Base-by-base conservation (phyloP, 2,797 vertebrate species). In the Eospalax fontanierii region DNA sequence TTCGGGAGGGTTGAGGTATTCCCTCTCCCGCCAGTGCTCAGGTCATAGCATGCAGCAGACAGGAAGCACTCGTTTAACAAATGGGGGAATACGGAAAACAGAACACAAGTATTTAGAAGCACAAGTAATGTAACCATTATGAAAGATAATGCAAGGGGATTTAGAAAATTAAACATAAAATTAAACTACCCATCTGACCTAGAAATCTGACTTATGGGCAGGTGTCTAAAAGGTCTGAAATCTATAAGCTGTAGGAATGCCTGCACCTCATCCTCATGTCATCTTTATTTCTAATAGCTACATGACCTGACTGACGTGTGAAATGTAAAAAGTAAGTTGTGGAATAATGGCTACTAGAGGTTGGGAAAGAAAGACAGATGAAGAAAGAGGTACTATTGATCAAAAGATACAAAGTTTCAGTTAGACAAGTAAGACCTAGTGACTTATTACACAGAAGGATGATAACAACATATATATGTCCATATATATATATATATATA, bases 81-180 rank as follows among this genome's bases (percentile, higher is more conserved):
- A 88, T 46, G 21, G 4, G n/a, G 73, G 46, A 50, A 19, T 87
- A 54, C 19, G 22, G 35, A 15, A 63, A 38, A 54, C n/a, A 82
- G 87, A 92, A 91, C 54, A 88, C 24, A 76, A 61, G 46, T 75
- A 46, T 7, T 68, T 90, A 35, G 54, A 78, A 71, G 54, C 79
- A 28, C 19, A 78, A 79, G 50, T 30, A 76, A 70, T 15, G 22
- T 19, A 89, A 24, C 16, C 40, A 22, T 40, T 73, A 54, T 43
- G 35, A 46, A 78, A 73, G 59, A 43, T 40, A 78, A 35, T n/a
- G 7, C 5, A 26, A 30, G 12, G 19, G 1, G 40, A 30, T 33
- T 61, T 40, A 76, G 71, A 43, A 68, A 66, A 75, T 9, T n/a
- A 7, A 78, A 21, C 16, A 57, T 35, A 43, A 54, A 40, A 71